phyloP scores from a whole-genome alignment of 2,797 vertebrate genomes.

The Dallia pectoralis region DNA sequence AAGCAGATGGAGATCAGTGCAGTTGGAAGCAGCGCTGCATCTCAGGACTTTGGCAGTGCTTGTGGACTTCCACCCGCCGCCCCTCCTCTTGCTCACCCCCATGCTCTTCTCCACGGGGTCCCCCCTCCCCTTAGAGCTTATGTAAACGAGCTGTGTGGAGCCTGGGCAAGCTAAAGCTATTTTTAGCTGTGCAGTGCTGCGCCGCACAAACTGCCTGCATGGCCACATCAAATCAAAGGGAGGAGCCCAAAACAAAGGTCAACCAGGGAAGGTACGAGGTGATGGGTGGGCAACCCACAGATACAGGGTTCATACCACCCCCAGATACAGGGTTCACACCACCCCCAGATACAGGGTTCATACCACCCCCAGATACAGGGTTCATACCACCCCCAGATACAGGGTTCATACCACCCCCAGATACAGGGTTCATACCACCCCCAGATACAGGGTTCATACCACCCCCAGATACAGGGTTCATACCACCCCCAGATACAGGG shows the following conservation, averaged over 20 bases:
- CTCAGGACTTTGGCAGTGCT: background rate
- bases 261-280: conserved; percentile 50
- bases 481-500: too few relatives aligned
- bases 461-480: too few relatives aligned
- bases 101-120: conserved; percentile 54
- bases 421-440: too few relatives aligned
- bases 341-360: too few relatives aligned
- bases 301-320: too few relatives aligned
- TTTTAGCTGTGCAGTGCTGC: conserved; percentile 70
- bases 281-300: background rate
- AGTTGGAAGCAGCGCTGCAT: background rate
- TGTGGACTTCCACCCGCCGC: background rate
- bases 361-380: too few relatives aligned
- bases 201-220: conserved; percentile 66
- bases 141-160: conserved; percentile 73
- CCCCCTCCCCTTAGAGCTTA: conserved; percentile 68
- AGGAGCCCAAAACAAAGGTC: conserved; percentile 72
- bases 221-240: conserved; percentile 66
- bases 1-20: conserved; percentile 10
- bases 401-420: too few relatives aligned
- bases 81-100: conserved; percentile 35
- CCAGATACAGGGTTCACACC: too few relatives aligned
- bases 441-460: too few relatives aligned
- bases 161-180: conserved; percentile 74
- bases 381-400: too few relatives aligned